These are phyloP conservation scores for Laupala kohalensis DNA, from an alignment of 1,140 invertebrate species.

Conservation along the genomic window DNA sequence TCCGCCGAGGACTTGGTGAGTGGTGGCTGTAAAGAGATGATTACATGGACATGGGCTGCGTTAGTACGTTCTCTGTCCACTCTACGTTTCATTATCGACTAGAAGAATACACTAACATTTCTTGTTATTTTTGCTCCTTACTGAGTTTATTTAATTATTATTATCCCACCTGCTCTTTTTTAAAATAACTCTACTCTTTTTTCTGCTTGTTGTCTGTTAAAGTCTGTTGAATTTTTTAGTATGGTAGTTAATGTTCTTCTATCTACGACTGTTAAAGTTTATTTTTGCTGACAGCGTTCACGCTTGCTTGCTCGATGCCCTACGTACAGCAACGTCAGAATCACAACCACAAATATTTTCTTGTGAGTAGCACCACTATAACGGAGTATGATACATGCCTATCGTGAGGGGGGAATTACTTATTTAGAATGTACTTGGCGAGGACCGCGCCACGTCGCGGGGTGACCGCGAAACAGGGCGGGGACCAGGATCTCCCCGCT, in stretches of 20 bases:
- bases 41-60: not conserved
- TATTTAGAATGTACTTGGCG: not conserved
- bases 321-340: not conserved
- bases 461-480: too few species aligned
- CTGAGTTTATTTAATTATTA: not conserved
- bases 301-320: not conserved
- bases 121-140: not conserved
- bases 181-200: not conserved
- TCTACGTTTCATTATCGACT: not conserved
- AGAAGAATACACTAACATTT: not conserved
- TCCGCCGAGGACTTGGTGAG: not conserved
- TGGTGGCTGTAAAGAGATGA: not conserved
- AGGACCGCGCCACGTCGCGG: not conserved
- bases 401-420: not conserved
- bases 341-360: not conserved
- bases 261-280: not conserved
- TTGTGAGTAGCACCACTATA: not conserved
- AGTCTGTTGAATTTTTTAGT: not conserved
- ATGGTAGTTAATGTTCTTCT: not conserved
- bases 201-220: not conserved
- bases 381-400: not conserved
- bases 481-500: not conserved
- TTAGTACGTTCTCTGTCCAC: not conserved
- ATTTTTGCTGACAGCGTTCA: not conserved
- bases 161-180: not conserved